Base-by-base conservation (phyloP, 2,113 vertebrate genomes). In the Etheostoma spectabile region DNA sequence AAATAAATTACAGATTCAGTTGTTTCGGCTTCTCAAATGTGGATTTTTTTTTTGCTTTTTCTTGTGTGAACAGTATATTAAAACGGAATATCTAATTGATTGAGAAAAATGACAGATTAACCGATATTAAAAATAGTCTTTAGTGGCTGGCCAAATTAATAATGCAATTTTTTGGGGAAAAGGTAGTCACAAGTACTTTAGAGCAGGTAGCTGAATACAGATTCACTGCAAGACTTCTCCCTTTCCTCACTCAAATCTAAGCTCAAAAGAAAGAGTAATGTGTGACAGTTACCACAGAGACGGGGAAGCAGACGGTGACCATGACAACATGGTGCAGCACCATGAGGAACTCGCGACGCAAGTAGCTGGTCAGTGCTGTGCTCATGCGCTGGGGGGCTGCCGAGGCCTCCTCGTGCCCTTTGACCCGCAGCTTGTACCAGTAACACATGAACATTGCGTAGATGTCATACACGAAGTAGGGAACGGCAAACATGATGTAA, bases 391-490 rank as follows among this genome's bases (percentile, higher is more conserved):
- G 62, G 87, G 90, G 91, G 30, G 91, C 88, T 0, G 85, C 89
- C 0, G 88, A 80, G 35, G 92, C 93, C 68, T 93, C 93, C 87
- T 96, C 96, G 0, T 97, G 97, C 5, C 96, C 97, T 91, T 97
- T 97, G 92, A 97, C 95, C 85, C 93, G 95, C 4, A 96, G 91
- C 89, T 96, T 97, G 95, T 98, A 95, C 96, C 96, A 96, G 87
- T 98, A 96, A 85, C 97, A 98, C 91, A 98, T 95, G 91, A 97
- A 98, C 97, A 98, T 98, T 79, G 97, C 97, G 2, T 97, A 97
- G 94, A 97, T 95, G 82, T 98, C 97, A 0, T 98, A 98, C 61
- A 96, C 94, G 67, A 98, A 98, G 93, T 98, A 98, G 79, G 97
- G 97, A 42, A 97, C 96, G 0, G 97, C 97, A 13, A 98, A 98